Conservation (phyloP, 2,888 invertebrate species). For the Nephrocerus scutellatus region DNA sequence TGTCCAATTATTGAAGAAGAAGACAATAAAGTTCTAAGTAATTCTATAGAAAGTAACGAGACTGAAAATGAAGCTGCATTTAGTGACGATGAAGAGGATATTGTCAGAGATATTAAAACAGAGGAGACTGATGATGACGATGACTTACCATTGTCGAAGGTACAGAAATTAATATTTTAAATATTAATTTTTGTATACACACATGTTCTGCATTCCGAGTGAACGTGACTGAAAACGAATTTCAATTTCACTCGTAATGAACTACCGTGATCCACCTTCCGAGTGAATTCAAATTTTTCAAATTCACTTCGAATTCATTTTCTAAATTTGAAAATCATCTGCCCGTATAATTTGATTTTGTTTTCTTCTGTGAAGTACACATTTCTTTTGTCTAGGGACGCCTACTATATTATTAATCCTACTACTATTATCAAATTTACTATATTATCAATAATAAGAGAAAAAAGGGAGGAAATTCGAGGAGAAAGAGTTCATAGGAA, state of each 20-base stretch:
- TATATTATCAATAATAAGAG: too few relatives aligned
- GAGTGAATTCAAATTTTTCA: not conserved
- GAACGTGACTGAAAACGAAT: not conserved
- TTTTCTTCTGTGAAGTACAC: too few relatives aligned
- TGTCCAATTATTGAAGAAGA: conserved; percentile 26
- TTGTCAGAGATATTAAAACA: conserved; percentile 45
- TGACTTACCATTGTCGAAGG: conserved; percentile 71
- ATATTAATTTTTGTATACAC: not conserved
- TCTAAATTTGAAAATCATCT: too few relatives aligned
- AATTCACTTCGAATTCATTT: not conserved
- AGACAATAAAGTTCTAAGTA: conserved; percentile 28
- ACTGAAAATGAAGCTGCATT: conserved; percentile 36
- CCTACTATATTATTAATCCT: too few relatives aligned
- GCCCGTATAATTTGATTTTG: too few relatives aligned
- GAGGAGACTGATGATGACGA: conserved; percentile 52
- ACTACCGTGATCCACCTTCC: not conserved
- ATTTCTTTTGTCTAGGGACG: too few relatives aligned
- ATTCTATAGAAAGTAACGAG: conserved; percentile 38
- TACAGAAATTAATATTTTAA: conserved; percentile 45
- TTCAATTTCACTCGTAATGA: not conserved
- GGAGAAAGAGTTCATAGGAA: too few relatives aligned
- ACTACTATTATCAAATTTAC: too few relatives aligned
- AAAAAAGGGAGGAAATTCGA: too few relatives aligned
- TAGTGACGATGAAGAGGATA: conserved; percentile 54
- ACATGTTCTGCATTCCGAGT: not conserved